Evolutionary conservation across 1,140 invertebrate genomes (phyloP).

Genomic region (Drosophila bipectinata): DNA sequence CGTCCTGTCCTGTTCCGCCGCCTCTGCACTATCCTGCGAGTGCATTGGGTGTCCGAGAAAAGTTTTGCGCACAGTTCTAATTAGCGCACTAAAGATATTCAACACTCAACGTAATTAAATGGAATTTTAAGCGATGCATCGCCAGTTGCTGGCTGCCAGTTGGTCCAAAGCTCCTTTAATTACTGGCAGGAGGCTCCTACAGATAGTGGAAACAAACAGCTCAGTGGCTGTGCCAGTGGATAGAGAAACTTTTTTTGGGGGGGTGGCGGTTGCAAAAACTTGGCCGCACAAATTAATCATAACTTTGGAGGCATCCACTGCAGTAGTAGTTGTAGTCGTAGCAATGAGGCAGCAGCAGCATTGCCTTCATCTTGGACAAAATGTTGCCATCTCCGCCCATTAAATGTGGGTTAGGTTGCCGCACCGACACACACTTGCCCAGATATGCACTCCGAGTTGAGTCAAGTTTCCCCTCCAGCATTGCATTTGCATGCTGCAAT

Average conservation of each 20-base stretch:
- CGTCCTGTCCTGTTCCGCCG: neutral
- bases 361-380: slow-evolving; percentile 45
- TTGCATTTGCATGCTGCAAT: slow-evolving; percentile 44
- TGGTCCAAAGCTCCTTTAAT: slow-evolving; percentile 68
- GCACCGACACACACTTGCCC: slow-evolving; percentile 18
- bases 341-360: slow-evolving; percentile 5
- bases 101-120: slow-evolving; percentile 80
- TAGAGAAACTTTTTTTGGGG: slow-evolving; percentile 64
- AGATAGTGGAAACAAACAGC: slow-evolving; percentile 61
- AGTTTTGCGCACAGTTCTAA: slow-evolving; percentile 66
- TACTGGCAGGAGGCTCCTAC: slow-evolving; percentile 45
- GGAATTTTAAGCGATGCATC: slow-evolving; percentile 78
- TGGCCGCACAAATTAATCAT: slow-evolving; percentile 78
- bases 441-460: slow-evolving; percentile 22
- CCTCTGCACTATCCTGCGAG: slow-evolving; percentile 9
- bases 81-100: slow-evolving; percentile 75
- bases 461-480: slow-evolving; percentile 5
- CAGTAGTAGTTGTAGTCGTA: slow-evolving; percentile 8
- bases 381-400: slow-evolving; percentile 56
- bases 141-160: slow-evolving; percentile 35
- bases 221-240: slow-evolving; percentile 19
- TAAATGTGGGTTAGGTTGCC: slow-evolving; percentile 67
- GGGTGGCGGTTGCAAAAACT: slow-evolving; percentile 62
- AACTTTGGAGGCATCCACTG: slow-evolving; percentile 68
- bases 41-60: slow-evolving; percentile 65